phyloP scores from a whole-genome alignment of 2,888 invertebrate species.

The Polydrusus cervinus region DNA sequence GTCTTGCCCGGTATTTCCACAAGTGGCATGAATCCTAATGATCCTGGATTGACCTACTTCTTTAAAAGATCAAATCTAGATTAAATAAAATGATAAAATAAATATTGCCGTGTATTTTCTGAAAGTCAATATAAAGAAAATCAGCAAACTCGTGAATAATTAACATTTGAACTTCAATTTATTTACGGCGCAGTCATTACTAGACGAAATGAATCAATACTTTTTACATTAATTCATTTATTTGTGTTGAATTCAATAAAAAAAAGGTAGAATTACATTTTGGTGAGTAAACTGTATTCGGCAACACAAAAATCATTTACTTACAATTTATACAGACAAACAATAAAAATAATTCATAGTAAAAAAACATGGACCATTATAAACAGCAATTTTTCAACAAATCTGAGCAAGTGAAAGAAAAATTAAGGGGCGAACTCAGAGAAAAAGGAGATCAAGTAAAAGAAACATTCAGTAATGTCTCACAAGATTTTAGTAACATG shows the following conservation, averaged over 20 bases:
- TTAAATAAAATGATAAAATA: background rate
- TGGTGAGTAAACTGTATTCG: background rate
- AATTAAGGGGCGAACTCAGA: conserved; percentile 59
- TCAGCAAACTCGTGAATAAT: too few species aligned
- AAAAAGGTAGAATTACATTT: background rate
- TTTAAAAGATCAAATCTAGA: background rate
- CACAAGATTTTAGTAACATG: conserved; percentile 63
- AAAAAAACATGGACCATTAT: conserved; percentile 63
- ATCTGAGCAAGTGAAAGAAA: conserved; percentile 60
- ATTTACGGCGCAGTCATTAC: too few species aligned
- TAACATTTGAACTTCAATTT: too few species aligned
- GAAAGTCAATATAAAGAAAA: too few species aligned
- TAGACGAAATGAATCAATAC: too few species aligned
- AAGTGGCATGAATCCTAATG: too few species aligned
- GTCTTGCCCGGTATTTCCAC: too few species aligned
- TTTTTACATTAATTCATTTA: too few species aligned
- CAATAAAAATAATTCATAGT: background rate
- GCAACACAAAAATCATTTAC: background rate
- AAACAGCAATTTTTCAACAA: conserved; percentile 62
- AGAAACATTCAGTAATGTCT: conserved; percentile 56
- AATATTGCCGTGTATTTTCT: background rate
- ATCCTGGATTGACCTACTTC: too few species aligned
- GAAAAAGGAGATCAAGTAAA: conserved; percentile 62
- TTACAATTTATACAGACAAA: too few species aligned
- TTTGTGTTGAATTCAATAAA: background rate